Conservation (phyloP, 2,113 vertebrate genomes). For the Mesembrinibis cayennensis region DNA sequence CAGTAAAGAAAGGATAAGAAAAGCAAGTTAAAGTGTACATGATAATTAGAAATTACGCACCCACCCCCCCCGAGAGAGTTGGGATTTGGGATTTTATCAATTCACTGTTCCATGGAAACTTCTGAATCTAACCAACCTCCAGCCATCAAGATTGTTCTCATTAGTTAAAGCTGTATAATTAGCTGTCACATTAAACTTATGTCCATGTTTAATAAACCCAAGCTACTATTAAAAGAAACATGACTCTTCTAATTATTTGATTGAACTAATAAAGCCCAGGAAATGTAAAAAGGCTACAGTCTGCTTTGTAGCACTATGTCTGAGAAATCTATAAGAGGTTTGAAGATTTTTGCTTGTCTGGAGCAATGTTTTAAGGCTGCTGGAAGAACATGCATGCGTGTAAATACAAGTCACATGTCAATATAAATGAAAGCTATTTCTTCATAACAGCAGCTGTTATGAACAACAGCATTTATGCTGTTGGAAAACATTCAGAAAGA, state of each 20-base stretch:
- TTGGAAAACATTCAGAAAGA: background rate
- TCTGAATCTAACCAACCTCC: too few species aligned
- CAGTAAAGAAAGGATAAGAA: too few species aligned
- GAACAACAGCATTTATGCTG: background rate
- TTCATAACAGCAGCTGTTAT: background rate
- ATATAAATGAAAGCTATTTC: background rate
- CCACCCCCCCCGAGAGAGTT: too few species aligned
- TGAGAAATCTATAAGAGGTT: background rate
- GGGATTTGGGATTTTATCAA: too few species aligned
- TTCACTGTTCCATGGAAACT: too few species aligned
- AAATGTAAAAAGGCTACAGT: background rate
- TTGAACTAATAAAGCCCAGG: background rate
- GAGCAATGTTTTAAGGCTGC: background rate
- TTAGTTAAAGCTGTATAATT: too few species aligned
- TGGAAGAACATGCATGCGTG: background rate
- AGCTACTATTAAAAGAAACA: background rate
- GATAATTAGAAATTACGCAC: too few species aligned
- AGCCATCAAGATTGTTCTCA: too few species aligned
- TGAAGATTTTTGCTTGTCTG: background rate
- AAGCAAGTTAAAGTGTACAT: too few species aligned
- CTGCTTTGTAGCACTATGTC: background rate
- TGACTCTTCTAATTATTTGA: conserved; percentile 13
- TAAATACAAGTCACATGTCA: background rate
- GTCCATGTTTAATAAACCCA: too few species aligned
- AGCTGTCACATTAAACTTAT: too few species aligned